Base-by-base conservation (phyloP, 2,113 vertebrate species). In the Chiloscyllium plagiosum region DNA sequence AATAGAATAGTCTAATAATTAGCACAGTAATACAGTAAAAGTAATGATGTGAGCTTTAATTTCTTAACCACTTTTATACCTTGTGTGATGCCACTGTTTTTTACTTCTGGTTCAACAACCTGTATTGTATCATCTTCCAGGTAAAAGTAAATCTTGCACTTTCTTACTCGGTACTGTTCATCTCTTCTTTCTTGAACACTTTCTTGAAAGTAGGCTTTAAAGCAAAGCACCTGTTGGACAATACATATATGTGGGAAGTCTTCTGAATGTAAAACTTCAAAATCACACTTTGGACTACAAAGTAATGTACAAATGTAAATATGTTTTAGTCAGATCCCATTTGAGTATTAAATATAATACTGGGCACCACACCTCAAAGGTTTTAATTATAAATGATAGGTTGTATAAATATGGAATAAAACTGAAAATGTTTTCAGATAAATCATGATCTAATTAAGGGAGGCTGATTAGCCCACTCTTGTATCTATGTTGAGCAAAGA, bases 121-220 rank as follows among this genome's bases (percentile, higher is more conserved):
- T 99, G 98, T 96, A 99, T 98, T 96, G 99, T 99, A 96, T 99
- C 98, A 97, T 99, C 99, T 97, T 99, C 99, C 96, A 97, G 97
- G 97, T 98, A 98, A 97, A 99, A 99, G 97, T 97, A 98, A 97
- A 99, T 99, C 96, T 98, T 98, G 97, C 98, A 98, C 37, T 97
- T 97, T 97, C 99, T 98, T 96, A 99, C 97, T 97, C 98, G 97
- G 96, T 97, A 97, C 0, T 96, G 97, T 97, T 99, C 98, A 96
- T 98, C 97, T 96, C 95, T 97, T 96, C 97, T 98, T 66, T 98
- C 97, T 96, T 96, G 96, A 61, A 98, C 97, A 96, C 97, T 96
- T 96, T 99, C 98, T 96, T 98, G 97, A 97, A 98, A 97, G 97
- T 98, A 98, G 0, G 98, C 99, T 96, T 99, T 97, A 97, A 99